Evolutionary conservation across 2,113 vertebrate species (phyloP).

Genomic region (Setophaga coronata): DNA sequence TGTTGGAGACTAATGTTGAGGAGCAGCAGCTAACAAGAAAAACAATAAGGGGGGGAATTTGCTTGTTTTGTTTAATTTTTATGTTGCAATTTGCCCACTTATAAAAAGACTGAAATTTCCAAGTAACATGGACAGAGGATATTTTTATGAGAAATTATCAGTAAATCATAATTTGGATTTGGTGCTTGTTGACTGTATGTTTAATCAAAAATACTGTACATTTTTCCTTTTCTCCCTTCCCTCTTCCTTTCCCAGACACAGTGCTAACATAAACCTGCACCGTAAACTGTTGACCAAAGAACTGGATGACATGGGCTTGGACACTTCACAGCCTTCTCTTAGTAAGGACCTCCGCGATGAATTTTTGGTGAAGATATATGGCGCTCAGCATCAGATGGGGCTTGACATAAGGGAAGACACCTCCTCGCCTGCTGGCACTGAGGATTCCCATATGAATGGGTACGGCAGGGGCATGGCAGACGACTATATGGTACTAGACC

Average conservation of each 20-base stretch:
- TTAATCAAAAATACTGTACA: slow-evolving; percentile 70
- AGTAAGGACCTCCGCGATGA: slow-evolving; percentile 95
- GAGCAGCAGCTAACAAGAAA: background rate
- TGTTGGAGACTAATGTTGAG: background rate
- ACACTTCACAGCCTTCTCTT: slow-evolving; percentile 91
- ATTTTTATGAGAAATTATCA: background rate
- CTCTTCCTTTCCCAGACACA: slow-evolving; percentile 88
- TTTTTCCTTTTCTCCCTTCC: slow-evolving; percentile 66
- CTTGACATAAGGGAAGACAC: slow-evolving; percentile 86
- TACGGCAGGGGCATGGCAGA: slow-evolving; percentile 86
- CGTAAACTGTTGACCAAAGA: slow-evolving; percentile 99
- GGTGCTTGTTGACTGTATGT: background rate
- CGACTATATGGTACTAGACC: slow-evolving; percentile 96
- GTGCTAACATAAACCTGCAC: slow-evolving; percentile 99
- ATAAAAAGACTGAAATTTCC: background rate
- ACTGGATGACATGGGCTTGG: slow-evolving; percentile 99
- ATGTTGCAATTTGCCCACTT: background rate
- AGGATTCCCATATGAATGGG: slow-evolving; percentile 90
- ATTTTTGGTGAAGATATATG: slow-evolving; percentile 96
- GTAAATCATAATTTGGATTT: slow-evolving; percentile 42
- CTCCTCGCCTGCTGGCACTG: slow-evolving; percentile 85
- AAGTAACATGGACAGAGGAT: background rate
- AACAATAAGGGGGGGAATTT: background rate
- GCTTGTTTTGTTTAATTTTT: background rate
- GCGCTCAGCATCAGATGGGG: slow-evolving; percentile 86